Evolutionary conservation across 2,888 invertebrate species (phyloP).

Genomic region (Eurytoma californica): DNA sequence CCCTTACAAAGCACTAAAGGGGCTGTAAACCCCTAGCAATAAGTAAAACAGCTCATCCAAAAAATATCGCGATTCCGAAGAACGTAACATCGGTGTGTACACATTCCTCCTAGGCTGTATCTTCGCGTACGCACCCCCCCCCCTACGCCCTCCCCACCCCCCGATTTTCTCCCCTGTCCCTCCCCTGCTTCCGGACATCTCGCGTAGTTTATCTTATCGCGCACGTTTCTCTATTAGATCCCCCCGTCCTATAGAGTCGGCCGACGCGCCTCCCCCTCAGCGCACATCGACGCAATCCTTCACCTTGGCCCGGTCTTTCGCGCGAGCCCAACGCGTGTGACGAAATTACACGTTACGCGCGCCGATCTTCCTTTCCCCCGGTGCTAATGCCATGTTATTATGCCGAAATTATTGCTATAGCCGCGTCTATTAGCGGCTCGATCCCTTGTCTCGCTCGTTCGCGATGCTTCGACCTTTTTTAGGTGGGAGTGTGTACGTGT

Average conservation of each 20-base stretch:
- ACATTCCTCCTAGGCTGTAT: not conserved
- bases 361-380: slow-evolving; percentile 57
- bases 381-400: slow-evolving; percentile 70
- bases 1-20: too few relatives aligned
- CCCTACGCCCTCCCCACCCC: too few relatives aligned
- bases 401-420: slow-evolving; percentile 69
- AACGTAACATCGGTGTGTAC: too few relatives aligned
- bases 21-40: too few relatives aligned
- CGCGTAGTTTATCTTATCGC: slow-evolving; percentile 42
- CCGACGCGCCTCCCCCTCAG: not conserved
- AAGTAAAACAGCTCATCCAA: too few relatives aligned
- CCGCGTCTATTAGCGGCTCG: slow-evolving; percentile 64
- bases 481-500: not conserved
- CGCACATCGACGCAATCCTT: not conserved
- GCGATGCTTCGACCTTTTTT: slow-evolving; percentile 22
- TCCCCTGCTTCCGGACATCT: not conserved
- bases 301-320: slow-evolving; percentile 2
- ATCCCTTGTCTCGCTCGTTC: slow-evolving; percentile 55
- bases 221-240: slow-evolving; percentile 29
- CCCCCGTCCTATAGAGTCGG: not conserved
- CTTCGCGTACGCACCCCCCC: slow-evolving; percentile 3
- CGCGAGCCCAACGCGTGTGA: slow-evolving; percentile 57
- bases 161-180: not conserved
- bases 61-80: too few relatives aligned
- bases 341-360: slow-evolving; percentile 68